Conservation (phyloP, 1,140 invertebrate genomes). For the Ylistrum balloti region DNA sequence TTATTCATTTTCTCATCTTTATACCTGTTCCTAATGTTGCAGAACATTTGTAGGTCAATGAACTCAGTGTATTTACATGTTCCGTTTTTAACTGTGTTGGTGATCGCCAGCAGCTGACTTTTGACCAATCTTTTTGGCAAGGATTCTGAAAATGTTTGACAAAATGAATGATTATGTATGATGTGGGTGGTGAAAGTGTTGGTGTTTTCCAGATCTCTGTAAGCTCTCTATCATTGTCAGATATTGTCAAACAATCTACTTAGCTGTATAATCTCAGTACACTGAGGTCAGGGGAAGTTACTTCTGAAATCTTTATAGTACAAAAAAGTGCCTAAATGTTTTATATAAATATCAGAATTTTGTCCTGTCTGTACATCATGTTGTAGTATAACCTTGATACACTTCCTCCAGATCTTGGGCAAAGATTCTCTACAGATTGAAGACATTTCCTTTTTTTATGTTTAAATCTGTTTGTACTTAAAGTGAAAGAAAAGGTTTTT, state of each 20-base stretch:
- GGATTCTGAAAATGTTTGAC: not conserved
- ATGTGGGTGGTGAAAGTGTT: not conserved
- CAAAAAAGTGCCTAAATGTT: too few relatives aligned
- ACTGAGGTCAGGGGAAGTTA: too few relatives aligned
- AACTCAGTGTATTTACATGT: not conserved
- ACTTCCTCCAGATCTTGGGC: not conserved
- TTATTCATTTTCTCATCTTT: not conserved
- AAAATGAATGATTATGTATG: not conserved
- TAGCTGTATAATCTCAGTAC: too few relatives aligned
- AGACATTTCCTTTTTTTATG: not conserved
- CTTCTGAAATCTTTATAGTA: too few relatives aligned
- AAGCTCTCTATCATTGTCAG: too few relatives aligned
- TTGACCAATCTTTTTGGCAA: not conserved
- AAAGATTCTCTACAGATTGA: not conserved
- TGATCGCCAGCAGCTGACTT: not conserved
- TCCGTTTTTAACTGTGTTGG: not conserved
- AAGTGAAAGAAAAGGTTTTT: not conserved
- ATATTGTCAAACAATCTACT: too few relatives aligned
- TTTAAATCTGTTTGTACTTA: constrained; percentile 8
- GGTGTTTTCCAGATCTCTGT: not conserved
- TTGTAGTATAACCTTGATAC: too few relatives aligned
- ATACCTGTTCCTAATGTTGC: not conserved
- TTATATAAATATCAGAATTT: too few relatives aligned
- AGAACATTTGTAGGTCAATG: not conserved
- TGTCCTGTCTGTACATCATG: too few relatives aligned